phyloP scores from a whole-genome alignment of 1,140 invertebrate species.

The Bombus affinis region DNA sequence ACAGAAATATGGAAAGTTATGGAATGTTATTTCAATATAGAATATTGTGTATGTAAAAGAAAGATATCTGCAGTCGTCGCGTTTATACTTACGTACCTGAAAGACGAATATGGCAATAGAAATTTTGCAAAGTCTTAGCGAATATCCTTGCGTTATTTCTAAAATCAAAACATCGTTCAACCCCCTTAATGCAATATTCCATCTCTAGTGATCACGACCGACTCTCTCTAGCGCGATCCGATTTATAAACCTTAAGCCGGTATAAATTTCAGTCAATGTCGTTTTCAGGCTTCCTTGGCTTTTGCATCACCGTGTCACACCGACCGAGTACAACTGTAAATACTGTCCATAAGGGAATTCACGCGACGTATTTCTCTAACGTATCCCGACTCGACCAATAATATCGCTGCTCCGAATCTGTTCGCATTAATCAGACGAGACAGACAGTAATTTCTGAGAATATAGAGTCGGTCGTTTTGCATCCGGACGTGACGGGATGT shows the following conservation, averaged over 20 bases:
- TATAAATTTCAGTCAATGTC: slow-evolving; percentile 41
- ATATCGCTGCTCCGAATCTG: slow-evolving; percentile 43
- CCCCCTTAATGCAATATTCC: background rate
- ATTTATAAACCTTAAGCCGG: slow-evolving; percentile 13
- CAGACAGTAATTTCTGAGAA: slow-evolving; percentile 52
- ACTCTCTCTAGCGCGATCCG: background rate
- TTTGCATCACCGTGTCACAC: slow-evolving; percentile 39
- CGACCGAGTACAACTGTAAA: slow-evolving; percentile 33
- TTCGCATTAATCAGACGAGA: slow-evolving; percentile 57
- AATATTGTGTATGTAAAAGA: no score
- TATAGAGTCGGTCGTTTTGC: slow-evolving; percentile 36
- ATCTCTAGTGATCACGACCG: background rate
- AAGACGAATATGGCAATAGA: no score
- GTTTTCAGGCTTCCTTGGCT: slow-evolving; percentile 37
- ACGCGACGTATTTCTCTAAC: slow-evolving; percentile 44
- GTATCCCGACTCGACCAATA: slow-evolving; percentile 34
- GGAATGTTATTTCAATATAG: no score
- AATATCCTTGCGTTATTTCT: background rate
- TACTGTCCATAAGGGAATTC: slow-evolving; percentile 27
- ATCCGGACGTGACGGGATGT: background rate
- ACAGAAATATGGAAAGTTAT: no score
- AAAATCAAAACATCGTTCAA: background rate
- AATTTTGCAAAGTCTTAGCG: no score
- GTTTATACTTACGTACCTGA: no score
- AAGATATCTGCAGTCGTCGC: no score